Percentiles rank a stretch among this genome's conserved stretches.
These are phyloP conservation scores for Antechinus stuartii DNA, from an alignment of 2,113 vertebrate species.

Conservation along the genomic window DNA sequence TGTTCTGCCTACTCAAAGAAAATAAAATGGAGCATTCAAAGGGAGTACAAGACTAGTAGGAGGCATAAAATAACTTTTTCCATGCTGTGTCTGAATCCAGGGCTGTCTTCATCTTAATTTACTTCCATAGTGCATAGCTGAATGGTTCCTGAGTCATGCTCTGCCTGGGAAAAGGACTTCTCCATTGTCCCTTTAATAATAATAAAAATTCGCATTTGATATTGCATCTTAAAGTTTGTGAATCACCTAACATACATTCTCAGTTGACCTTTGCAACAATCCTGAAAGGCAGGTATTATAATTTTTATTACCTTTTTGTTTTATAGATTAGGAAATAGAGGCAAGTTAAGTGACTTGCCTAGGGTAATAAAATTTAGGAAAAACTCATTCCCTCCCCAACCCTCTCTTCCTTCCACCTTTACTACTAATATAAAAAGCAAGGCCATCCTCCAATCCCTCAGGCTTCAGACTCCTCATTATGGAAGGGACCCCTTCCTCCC, in stretches of 20 bases:
- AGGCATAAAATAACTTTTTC: constrained; percentile 28
- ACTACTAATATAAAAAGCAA: not conserved
- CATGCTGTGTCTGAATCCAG: not conserved
- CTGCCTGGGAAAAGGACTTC: not conserved
- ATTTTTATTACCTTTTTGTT: not conserved
- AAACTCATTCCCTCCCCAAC: not conserved
- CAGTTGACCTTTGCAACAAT: not conserved
- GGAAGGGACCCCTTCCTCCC: no score
- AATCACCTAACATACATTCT: not conserved
- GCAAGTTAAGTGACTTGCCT: not conserved
- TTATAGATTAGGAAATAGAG: not conserved
- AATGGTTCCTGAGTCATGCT: not conserved
- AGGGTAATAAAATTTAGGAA: no score
- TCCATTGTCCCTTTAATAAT: not conserved
- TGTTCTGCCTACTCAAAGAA: constrained; percentile 32
- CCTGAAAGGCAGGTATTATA: not conserved
- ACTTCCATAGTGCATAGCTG: not conserved
- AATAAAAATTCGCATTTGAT: not conserved
- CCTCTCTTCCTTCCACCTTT: not conserved
- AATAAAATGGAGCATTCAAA: constrained; percentile 23
- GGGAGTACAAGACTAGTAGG: not conserved
- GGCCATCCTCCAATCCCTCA: not conserved
- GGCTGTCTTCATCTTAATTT: constrained; percentile 32
- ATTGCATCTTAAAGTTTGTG: not conserved
- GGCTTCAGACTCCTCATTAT: not conserved